phyloP scores from a whole-genome alignment of 1,140 invertebrate genomes.

The Acromyrmex echinatior region DNA sequence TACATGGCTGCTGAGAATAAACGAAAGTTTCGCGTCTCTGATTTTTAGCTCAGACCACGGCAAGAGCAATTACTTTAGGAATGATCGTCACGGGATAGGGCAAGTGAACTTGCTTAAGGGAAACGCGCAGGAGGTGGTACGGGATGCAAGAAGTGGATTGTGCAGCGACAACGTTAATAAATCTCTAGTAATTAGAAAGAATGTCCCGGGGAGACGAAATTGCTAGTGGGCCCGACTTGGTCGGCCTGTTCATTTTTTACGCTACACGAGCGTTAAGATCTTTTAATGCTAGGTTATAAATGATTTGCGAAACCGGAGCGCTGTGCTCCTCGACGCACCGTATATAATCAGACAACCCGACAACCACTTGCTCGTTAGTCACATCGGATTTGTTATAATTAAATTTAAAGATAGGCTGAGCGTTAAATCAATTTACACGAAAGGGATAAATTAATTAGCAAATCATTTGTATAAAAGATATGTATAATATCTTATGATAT shows the following conservation, averaged over 20 bases:
- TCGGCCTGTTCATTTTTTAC: conserved; percentile 75
- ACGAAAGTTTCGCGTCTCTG: conserved; percentile 53
- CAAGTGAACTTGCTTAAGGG: conserved; percentile 61
- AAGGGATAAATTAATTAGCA: conserved; percentile 18
- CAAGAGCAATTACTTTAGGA: conserved; percentile 58
- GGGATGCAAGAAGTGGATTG: conserved; percentile 64
- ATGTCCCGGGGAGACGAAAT: conserved; percentile 71
- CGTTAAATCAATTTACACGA: conserved; percentile 37
- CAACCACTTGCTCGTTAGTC: conserved; percentile 72
- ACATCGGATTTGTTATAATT: conserved; percentile 72
- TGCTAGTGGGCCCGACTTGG: conserved; percentile 69
- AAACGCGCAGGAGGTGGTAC: conserved; percentile 21
- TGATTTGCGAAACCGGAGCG: conserved; percentile 75
- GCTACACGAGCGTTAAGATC: conserved; percentile 75
- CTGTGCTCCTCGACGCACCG: conserved; percentile 51
- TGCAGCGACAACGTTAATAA: conserved; percentile 73
- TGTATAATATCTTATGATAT: neutral
- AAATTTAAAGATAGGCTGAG: conserved; percentile 64
- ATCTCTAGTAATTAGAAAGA: conserved; percentile 79
- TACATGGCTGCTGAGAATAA: conserved; percentile 32
- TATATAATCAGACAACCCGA: conserved; percentile 60
- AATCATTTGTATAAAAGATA: neutral
- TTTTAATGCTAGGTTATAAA: conserved; percentile 76
- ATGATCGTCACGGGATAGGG: conserved; percentile 48
- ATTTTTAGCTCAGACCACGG: conserved; percentile 50